Evolutionary conservation across 1,140 invertebrate species (phyloP).

Genomic region (Armadillidium nasatum): DNA sequence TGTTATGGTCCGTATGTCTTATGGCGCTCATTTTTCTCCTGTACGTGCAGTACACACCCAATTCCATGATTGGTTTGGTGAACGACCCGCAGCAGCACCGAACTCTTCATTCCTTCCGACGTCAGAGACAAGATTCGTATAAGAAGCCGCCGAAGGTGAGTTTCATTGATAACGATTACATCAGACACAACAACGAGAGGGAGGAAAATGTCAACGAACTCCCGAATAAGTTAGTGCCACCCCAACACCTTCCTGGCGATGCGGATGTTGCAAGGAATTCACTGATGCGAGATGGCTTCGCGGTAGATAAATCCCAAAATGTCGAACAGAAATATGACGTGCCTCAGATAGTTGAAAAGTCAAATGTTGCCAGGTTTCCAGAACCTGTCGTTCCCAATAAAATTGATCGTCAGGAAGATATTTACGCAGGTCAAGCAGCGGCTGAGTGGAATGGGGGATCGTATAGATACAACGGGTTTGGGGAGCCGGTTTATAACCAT

Average conservation of each 20-base stretch:
- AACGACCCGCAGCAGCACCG: not conserved
- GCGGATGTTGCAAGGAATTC: no score
- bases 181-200: not conserved
- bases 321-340: no score
- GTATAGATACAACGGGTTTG: slow-evolving; percentile 41
- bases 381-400: not conserved
- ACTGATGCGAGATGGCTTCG: no score
- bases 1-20: not conserved
- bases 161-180: slow-evolving; percentile 4
- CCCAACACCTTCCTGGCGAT: no score
- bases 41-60: not conserved
- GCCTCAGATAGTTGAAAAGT: no score
- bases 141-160: not conserved
- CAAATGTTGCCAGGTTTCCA: no score
- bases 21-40: not conserved
- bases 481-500: slow-evolving; percentile 41
- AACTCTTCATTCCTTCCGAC: not conserved
- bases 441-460: slow-evolving; percentile 22
- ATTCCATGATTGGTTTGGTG: not conserved
- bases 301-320: no score
- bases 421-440: not conserved
- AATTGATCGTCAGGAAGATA: not conserved
- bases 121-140: not conserved
- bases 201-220: not conserved
- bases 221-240: no score